Conservation (phyloP, 1,140 invertebrate species). For the Phortica variegata region DNA sequence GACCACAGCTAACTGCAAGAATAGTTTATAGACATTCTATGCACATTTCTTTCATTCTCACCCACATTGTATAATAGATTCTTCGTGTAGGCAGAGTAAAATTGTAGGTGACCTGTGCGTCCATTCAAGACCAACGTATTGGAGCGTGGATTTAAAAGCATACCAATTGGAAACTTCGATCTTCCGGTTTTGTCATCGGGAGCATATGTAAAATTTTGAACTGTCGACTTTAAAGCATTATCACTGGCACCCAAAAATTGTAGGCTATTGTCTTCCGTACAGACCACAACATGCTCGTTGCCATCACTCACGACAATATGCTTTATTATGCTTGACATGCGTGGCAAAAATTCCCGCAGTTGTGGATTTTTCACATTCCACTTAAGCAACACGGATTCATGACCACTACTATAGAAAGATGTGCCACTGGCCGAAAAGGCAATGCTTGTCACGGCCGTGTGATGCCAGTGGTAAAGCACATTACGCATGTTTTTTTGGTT, state of each 20-base stretch:
- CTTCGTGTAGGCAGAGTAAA: slow-evolving; percentile 70
- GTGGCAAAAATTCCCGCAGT: slow-evolving; percentile 69
- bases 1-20: slow-evolving; percentile 72
- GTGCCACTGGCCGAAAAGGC: slow-evolving; percentile 70
- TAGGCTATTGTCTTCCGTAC: slow-evolving; percentile 76
- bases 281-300: slow-evolving; percentile 67
- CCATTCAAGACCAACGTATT: slow-evolving; percentile 75
- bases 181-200: slow-evolving; percentile 54
- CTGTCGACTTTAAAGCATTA: slow-evolving; percentile 61
- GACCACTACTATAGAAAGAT: slow-evolving; percentile 72
- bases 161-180: slow-evolving; percentile 63
- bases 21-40: slow-evolving; percentile 15
- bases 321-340: slow-evolving; percentile 70
- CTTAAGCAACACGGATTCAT: slow-evolving; percentile 78
- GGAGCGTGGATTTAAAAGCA: slow-evolving; percentile 68
- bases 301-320: slow-evolving; percentile 68
- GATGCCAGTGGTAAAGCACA: slow-evolving; percentile 76
- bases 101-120: slow-evolving; percentile 76
- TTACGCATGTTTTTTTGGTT: slow-evolving; percentile 2
- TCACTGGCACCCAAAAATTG: slow-evolving; percentile 65
- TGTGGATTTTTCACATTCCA: slow-evolving; percentile 63
- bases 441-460: slow-evolving; percentile 69
- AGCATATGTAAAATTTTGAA: slow-evolving; percentile 71
- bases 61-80: slow-evolving; percentile 75
- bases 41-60: slow-evolving; percentile 14